Evolutionary conservation across 2,113 vertebrate species (phyloP).

Genomic region (Elachura formosa): DNA sequence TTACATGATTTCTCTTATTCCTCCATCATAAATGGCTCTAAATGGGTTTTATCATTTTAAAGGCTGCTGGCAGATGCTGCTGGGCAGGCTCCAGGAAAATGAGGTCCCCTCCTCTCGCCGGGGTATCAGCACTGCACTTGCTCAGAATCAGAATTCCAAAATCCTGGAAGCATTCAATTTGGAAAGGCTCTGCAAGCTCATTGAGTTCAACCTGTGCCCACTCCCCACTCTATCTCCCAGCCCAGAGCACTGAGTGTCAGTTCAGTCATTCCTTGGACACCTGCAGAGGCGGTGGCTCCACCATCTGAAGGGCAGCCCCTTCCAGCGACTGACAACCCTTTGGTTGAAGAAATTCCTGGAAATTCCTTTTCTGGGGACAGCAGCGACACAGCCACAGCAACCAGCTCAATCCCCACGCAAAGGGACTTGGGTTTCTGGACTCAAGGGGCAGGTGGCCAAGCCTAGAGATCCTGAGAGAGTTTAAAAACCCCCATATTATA

Average conservation of each 20-base stretch:
- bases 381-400: not conserved
- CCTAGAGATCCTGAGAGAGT: not conserved
- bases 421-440: fast-evolving
- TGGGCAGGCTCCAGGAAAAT: not conserved
- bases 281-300: not conserved
- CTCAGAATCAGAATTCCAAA: not conserved
- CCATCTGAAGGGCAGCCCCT: not conserved
- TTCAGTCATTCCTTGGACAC: not conserved
- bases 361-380: not conserved
- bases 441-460: not conserved
- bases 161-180: not conserved
- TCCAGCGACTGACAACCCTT: not conserved
- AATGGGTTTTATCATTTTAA: not conserved
- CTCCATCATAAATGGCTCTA: not conserved
- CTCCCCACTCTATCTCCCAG: not conserved
- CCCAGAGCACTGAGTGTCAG: fast-evolving
- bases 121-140: not conserved
- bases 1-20: constrained; percentile 11
- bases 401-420: fast-evolving
- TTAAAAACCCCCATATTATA: fast-evolving
- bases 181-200: not conserved
- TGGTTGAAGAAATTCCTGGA: not conserved
- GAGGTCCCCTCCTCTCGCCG: fast-evolving
- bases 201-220: fast-evolving
- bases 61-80: not conserved